Conservation (phyloP, 2,113 vertebrate species). For the Lepisosteus osseus region DNA sequence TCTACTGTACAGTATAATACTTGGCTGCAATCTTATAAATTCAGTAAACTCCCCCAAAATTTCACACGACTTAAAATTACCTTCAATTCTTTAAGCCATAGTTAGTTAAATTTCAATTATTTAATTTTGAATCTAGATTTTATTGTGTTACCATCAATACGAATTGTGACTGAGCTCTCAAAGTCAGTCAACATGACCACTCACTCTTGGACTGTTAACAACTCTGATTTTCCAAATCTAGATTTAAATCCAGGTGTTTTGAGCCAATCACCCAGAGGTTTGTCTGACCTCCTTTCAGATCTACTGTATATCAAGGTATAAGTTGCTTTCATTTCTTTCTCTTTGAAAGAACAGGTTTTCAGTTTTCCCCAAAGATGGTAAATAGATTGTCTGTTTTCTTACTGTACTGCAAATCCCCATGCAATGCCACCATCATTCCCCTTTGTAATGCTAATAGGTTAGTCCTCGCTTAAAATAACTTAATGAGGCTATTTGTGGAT, state of each 20-base stretch:
- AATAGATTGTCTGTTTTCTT: slow-evolving; percentile 34
- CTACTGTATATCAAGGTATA: neutral
- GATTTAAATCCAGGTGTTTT: slow-evolving; percentile 1
- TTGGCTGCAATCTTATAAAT: too few species aligned
- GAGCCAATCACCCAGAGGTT: neutral
- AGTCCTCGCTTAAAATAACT: slow-evolving; percentile 30
- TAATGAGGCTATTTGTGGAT: slow-evolving; percentile 27
- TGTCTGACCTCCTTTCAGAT: slow-evolving; percentile 24
- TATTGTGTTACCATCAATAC: too few species aligned
- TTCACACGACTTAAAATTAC: too few species aligned
- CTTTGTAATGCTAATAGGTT: slow-evolving; percentile 45
- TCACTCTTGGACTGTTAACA: neutral
- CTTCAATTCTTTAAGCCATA: too few species aligned
- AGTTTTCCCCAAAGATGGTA: slow-evolving; percentile 33
- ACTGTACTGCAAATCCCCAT: slow-evolving; percentile 22
- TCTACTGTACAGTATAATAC: too few species aligned
- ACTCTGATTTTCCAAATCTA: neutral
- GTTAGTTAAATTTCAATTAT: too few species aligned
- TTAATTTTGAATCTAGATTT: too few species aligned
- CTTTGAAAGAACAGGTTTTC: slow-evolving; percentile 28
- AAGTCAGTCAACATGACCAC: too few species aligned
- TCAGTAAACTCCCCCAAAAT: too few species aligned
- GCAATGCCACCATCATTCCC: slow-evolving; percentile 25
- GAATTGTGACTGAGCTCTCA: too few species aligned
- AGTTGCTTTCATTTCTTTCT: slow-evolving; percentile 8